Base-by-base conservation (phyloP, 2,888 invertebrate species). In the Diplolepis rosae region DNA sequence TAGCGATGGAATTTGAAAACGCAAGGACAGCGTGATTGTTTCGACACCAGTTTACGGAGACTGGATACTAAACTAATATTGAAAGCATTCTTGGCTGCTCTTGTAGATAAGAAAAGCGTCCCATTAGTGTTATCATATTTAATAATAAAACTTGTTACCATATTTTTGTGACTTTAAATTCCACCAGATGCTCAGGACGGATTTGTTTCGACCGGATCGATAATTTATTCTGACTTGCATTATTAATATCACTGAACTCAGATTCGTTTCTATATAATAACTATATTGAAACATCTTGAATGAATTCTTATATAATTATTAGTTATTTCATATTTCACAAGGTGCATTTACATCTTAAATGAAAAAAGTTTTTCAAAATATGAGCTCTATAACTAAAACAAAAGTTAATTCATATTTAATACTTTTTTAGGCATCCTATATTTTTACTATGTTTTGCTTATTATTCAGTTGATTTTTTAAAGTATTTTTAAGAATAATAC, bases 81-180 rank as follows among this genome's bases (percentile, higher is more conserved):
- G 39, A 61, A 61, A n/a, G n/a, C 22, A 39, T 61, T 61, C 61
- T 61, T 35, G 61, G 22, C 9, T 32, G n/a, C n/a, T 32, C 7
- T 18, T 24, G 39, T 11, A 22, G 39, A 61, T 52, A 52, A 52
- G 30, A 52, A 15, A 30, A 52, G 15, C 15, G 30, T 61, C 24
- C n/a, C 7, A 61, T 61, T 61, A 61, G 39, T 39, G 61, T 61
- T 61, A 61, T 61, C 39, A 13, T 4, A n/a, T 22, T 39, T 35
- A n/a, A 61, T n/a, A 61, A 61, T 61, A 39, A 61, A 61, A 61
- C 61, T 27, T 27, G 39, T 35, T 24, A 42, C 61, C 61, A n/a
- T 61, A 61, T 61, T 24, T n/a, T 35, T 30, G 32, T 30, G 28
- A 22, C 18, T 11, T 22, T 32, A 42, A 42, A 42, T 15, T 56